Evolutionary conservation across 1,140 invertebrate genomes (phyloP).

Genomic region (Sminthurides bifidus): DNA sequence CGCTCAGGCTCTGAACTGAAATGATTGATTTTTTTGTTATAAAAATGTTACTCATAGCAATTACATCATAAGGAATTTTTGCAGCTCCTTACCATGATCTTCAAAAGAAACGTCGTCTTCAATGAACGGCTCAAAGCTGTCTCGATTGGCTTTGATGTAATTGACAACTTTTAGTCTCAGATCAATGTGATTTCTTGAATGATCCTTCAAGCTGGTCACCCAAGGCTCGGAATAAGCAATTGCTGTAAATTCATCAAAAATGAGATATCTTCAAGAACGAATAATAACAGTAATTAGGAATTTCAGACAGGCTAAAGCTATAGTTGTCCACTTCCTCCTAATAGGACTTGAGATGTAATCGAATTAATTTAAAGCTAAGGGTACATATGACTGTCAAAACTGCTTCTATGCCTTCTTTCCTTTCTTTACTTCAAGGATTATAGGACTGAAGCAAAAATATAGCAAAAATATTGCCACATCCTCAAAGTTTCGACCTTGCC

Average conservation of each 20-base stretch:
- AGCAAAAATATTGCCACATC: no score
- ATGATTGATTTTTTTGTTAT: conserved; percentile 4
- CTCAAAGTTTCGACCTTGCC: no score
- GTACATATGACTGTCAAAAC: neutral
- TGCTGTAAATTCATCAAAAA: conserved; percentile 34
- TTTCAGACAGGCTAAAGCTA: no score
- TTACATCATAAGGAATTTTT: neutral
- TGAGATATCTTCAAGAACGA: conserved; percentile 7
- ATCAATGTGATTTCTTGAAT: conserved; percentile 39
- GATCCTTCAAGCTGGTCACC: conserved; percentile 44
- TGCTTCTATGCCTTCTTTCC: no score
- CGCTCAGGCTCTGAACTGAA: conserved; percentile 39
- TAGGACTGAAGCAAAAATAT: no score
- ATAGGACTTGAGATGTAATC: conserved; percentile 5
- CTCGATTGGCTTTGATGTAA: conserved; percentile 40
- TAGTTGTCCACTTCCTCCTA: no score
- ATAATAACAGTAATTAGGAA: neutral
- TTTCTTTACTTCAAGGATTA: no score
- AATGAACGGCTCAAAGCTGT: conserved; percentile 45
- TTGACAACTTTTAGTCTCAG: conserved; percentile 40
- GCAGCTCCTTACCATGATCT: conserved; percentile 37
- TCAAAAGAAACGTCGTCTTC: conserved; percentile 45
- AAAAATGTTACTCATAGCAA: neutral
- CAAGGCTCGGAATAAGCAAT: conserved; percentile 44
- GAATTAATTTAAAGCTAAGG: neutral